Base-by-base conservation (phyloP, 2,113 vertebrate genomes). In the Nyctereutes procyonoides region DNA sequence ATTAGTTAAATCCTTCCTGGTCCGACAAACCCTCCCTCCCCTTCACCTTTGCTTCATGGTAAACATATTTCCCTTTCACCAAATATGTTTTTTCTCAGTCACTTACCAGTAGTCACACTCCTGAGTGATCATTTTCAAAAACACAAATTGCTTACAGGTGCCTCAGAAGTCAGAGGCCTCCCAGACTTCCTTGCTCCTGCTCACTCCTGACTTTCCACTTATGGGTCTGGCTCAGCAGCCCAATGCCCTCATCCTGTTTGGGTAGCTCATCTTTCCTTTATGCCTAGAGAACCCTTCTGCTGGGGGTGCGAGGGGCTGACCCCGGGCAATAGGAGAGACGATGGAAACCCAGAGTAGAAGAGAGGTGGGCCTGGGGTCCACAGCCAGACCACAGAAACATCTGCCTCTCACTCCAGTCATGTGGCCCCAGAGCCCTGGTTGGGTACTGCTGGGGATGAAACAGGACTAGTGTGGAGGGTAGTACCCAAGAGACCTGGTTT, bases 21-120 rank as follows among this genome's bases (percentile, higher is more conserved):
- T 94, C 88, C 96, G 92, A 58, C 48, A 80, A 88, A 63, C n/a
- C 8, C n/a, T 5, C 69, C 53, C 35, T 85, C 96, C 84, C 90
- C 91, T 74, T 26, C 94, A 76, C 63, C 80, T 89, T 56, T 86
- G 13, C 84, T 82, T 43, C 73, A 88, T 14, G 74, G 32, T 90
- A 95, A 98, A 84, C 83, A 79, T 53, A 58, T 88, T 92, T 95
- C 94, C 90, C 90, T 96, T 63, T 63, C 82, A 92, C 80, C 94
- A 90, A 94, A 93, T 12, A 3, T 95, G 82, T 93, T 97, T 95
- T 95, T 95, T 97, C 98, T 85, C 43, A 19, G 55, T 82, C 74
- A 76, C 86, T 97, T 83, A 60, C 81, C 90, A 58, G 35, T 96
- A 96, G 60, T 96, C 90, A 92, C 91, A 11, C 1, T 76, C 86